phyloP scores from a whole-genome alignment of 2,888 invertebrate species.

The Oscheius myriophilus region DNA sequence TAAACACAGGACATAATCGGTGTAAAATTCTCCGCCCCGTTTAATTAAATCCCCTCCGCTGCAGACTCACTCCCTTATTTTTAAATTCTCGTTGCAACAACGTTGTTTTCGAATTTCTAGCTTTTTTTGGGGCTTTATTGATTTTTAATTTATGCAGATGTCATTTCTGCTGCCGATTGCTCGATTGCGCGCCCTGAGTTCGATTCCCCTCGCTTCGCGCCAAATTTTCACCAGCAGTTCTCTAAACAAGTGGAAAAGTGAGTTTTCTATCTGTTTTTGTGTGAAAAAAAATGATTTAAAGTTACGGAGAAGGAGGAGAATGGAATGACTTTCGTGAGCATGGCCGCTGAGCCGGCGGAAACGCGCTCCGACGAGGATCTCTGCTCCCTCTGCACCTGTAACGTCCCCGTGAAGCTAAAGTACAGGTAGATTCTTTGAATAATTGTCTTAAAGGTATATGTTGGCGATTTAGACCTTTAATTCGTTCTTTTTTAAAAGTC shows the following conservation, averaged over 20 bases:
- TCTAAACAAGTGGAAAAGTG: conserved; percentile 27
- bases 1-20: not conserved
- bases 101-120: not conserved
- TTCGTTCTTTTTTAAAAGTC: not conserved
- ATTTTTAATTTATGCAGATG: not conserved
- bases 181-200: conserved; percentile 5
- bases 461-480: conserved; percentile 7
- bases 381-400: conserved; percentile 64
- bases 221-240: conserved; percentile 12
- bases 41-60: too few species aligned
- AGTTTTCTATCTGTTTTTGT: not conserved
- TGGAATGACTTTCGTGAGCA: conserved; percentile 36
- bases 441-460: too few species aligned
- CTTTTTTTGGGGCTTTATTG: not conserved
- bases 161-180: conserved; percentile 1
- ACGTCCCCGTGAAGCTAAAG: conserved; percentile 58
- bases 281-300: conserved; percentile 3
- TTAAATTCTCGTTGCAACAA: too few species aligned
- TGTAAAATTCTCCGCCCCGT: too few species aligned
- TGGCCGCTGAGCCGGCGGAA: conserved; percentile 37
- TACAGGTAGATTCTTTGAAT: conserved; percentile 46
- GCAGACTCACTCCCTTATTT: too few species aligned
- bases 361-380: conserved; percentile 35
- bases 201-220: not conserved
- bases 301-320: conserved; percentile 30